Base-by-base conservation (phyloP, 2,888 invertebrate genomes). In the Phasia obesa region DNA sequence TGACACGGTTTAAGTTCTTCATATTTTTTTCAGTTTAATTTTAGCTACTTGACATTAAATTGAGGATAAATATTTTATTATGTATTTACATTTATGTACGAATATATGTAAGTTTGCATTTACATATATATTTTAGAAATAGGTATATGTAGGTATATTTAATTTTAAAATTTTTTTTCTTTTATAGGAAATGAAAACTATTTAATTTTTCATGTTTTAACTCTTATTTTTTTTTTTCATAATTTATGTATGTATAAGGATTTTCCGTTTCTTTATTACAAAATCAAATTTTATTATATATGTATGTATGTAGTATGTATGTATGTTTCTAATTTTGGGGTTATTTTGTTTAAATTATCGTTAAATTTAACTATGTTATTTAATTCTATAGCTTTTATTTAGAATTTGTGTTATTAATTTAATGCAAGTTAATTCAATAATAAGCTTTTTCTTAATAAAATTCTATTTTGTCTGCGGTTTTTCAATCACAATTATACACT, bases 211-310 rank as follows among this genome's bases (percentile, higher is more conserved):
- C 31, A 75, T 38, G 35, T 67, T 67, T 2, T 27, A 19, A 19
- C 17, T 35, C 67, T 77, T 70, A n/a, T 23, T 25, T 57, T 44
- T 49, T 76, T 60, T 77, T 71, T 44, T 69, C 73, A 81, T 77
- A 77, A 81, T 51, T 78, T 83, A 83, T 83, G 82, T 83, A 78
- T 83, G 74, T 83, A 78, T 83, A 78, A 83, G 74, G 74, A 75
- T 65, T 75, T 78, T 82, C 44, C 59, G 17, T 67, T 71, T 35
- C 59, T 59, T 59, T 47, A n/a, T 47, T 49, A 35, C 15, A 53
- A 62, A 42, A 51, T 49, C 15, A 55, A 69, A 64, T 19, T 57
- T 55, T 44, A 27, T 59, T 73, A 31, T 51, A 60, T 51, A n/a
- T 73, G 6, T 62, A 53, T 47, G 15, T 13, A 35, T 25, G 19